Evolutionary conservation across 2,113 vertebrate genomes (phyloP), one percentile per base, ranked within the genome.

Genomic region (Leptodactylus fuscus): DNA sequence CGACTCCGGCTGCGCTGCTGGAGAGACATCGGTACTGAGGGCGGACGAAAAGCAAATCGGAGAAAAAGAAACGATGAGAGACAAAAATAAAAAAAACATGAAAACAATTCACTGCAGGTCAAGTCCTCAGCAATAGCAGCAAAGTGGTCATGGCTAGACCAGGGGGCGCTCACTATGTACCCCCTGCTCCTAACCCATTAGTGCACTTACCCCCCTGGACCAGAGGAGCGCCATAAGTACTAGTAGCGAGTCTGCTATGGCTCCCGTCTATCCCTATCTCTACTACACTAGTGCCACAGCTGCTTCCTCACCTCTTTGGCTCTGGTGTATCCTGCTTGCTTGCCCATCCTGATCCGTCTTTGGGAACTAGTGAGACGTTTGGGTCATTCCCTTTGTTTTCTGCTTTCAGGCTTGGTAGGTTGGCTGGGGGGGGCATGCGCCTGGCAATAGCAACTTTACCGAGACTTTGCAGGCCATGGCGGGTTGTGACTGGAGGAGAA

Each of bases 301-400:
- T 3, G 46, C 34, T 51, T 13, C 13, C 86, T 89, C 85, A 97
- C 97, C 96, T 97, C 97, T 97, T 98, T 97, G 95, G 96, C 96
- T 98, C 96, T 91, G 95, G 94, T 95, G 91, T 94, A 90, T 98
- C 97, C 96, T 95, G 96, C 94, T 97, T 98, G 97, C 96, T 98
- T 96, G 96, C 97, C 97, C 97, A 98, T 98, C 97, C 96, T 97
- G 97, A 96, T 92, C 97, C 97, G 96, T 98, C 97, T 97, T 96
- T 97, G 90, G 97, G 97, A 92, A 98, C 95, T 92, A 98, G 93
- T 89, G 96, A 95, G 94, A 98, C 96, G 92, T 97, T 97, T 90
- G 97, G 97, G 92, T 98, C 97, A 94, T 97, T 97, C 94, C 96
- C 97, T 97, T 97, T 98, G 93, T 97, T 97, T 93, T 98, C 97